Evolutionary conservation across 2,797 vertebrate genomes (phyloP), one percentile per base, ranked within the genome.

Genomic region (Pogoniulus pusillus): DNA sequence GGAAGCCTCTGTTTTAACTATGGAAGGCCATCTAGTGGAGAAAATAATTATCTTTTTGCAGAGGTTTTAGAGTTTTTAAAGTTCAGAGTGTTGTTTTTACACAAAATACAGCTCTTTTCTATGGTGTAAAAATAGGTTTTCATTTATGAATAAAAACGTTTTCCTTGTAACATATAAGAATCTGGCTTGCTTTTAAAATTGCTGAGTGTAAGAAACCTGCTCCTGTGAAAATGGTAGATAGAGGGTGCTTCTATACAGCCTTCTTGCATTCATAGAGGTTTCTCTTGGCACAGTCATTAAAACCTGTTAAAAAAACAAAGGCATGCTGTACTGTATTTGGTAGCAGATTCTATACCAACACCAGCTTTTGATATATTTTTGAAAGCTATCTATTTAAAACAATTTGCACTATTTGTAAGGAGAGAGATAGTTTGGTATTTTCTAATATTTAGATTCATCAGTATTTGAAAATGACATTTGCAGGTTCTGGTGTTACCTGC

Each of bases 11-110:
- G 41, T 29, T 75, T 82, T 87, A 55, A 84, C 74, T 66, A 4
- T 29, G 72, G 23, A 64, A 27, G 84, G 73, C 78, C 94, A 91
- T 92, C 93, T 96, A 95, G 94, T 91, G 89, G 92, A 81, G 70
- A 75, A 76, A 83, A 84, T 30, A n/a, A 6, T n/a, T 45, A 39
- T 27, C 16, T 55, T 45, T 53, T 78, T 94, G 54, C 15, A 34
- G n/a, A 43, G 7, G 11, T 49, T 81, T 66, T 58, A 32, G 20
- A 23, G 7, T 89, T 91, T 62, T 19, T 70, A 0, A 9, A 64
- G 41, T 49, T 83, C 26, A 29, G 17, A 37, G 57, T 23, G 72
- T 45, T 74, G 51, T 72, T 87, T 90, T 88, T 53, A 74, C n/a
- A 51, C 23, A 69, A 80, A 75, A 70, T 26, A 41, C 27, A 57